Evolutionary conservation across 2,113 vertebrate genomes (phyloP), one percentile per base, ranked within the genome.

Genomic region (Tauraco erythrolophus): DNA sequence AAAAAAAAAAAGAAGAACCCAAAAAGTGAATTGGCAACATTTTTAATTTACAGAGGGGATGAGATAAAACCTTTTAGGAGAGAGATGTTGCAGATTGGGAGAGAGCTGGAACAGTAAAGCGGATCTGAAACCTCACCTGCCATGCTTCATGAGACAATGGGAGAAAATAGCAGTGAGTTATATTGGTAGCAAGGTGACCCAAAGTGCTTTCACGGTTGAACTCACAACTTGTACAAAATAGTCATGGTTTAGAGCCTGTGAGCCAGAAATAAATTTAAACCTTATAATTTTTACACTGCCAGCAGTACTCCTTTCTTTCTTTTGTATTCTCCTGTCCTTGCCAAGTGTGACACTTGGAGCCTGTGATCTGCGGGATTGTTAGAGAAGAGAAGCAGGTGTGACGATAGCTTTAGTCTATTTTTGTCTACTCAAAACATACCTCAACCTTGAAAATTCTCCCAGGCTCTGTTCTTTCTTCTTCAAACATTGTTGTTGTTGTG

Each of bases 121-220:
- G 33, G 72, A 82, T 82, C 58, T 72, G 69, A 95, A 95, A 72
- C 41, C 50, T 82, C 61, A 75, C 64, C 61, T 84, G 60, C 56
- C 61, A n/a, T 50, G 37, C 48, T 82, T 94, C 61, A 77, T 74
- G 46, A 84, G 88, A 93, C 88, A 88, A 35, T 41, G 69, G 71
- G 51, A 91, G 57, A 96, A 97, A 94, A 94, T 30, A 89, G 77
- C 77, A 94, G 27, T 30, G 75, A 84, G 77, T 91, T 92, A 79
- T 92, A 92, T 33, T 82, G 37, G 37, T 62, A 95, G 80, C 92
- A 97, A 97, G 86, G 96, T 95, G 92, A 96, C 92, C 66, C 53
- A 65, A 53, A 39, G 77, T 43, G 23, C 84, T 92, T 94, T 95
- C 94, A 94, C 0, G 3, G 94, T 45, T 97, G 86, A 95, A 94